These are phyloP conservation scores for Diorhabda carinulata DNA, from an alignment of 1,140 invertebrate genomes.

Conservation along the genomic window DNA sequence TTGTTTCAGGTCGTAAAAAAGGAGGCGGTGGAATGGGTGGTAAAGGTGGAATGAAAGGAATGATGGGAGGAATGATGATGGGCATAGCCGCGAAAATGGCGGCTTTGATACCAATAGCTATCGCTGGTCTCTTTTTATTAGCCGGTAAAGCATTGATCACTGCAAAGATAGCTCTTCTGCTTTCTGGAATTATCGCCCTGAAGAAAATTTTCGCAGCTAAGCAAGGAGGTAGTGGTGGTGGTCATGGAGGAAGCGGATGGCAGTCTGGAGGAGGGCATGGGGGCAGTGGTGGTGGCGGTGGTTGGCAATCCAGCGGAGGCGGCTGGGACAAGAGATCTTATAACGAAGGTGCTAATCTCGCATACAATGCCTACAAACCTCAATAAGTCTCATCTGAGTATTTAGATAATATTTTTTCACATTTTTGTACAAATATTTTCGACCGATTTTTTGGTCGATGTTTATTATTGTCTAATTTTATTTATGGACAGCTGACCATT, in stretches of 20 bases:
- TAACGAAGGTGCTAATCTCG: conserved; percentile 60
- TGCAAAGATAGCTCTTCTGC: conserved; percentile 71
- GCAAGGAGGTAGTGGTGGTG: conserved; percentile 56
- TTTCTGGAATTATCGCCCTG: conserved; percentile 72
- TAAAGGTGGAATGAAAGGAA: conserved; percentile 68
- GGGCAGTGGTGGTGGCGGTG: conserved; percentile 52
- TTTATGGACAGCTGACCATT: neutral
- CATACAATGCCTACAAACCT: conserved; percentile 57
- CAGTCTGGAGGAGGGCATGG: conserved; percentile 51
- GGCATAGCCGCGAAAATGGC: conserved; percentile 72
- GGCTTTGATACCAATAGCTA: conserved; percentile 66
- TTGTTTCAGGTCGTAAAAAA: conserved; percentile 56
- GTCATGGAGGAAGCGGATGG: conserved; percentile 57
- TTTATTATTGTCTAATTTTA: neutral
- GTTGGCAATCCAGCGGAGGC: conserved; percentile 13
- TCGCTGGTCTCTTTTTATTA: conserved; percentile 67
- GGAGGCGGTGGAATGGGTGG: conserved; percentile 22
- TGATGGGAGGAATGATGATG: conserved; percentile 81
- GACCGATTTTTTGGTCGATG: neutral
- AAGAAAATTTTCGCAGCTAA: conserved; percentile 71
- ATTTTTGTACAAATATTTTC: neutral
- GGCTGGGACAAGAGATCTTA: conserved; percentile 49
- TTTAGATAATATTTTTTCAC: neutral
- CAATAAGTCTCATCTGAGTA: conserved; percentile 1
- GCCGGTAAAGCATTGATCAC: conserved; percentile 75